Percentiles rank a stretch among this genome's conserved stretches.
Evolutionary conservation across 2,888 invertebrate genomes (phyloP).

Genomic region (Petrophora chlorosata): DNA sequence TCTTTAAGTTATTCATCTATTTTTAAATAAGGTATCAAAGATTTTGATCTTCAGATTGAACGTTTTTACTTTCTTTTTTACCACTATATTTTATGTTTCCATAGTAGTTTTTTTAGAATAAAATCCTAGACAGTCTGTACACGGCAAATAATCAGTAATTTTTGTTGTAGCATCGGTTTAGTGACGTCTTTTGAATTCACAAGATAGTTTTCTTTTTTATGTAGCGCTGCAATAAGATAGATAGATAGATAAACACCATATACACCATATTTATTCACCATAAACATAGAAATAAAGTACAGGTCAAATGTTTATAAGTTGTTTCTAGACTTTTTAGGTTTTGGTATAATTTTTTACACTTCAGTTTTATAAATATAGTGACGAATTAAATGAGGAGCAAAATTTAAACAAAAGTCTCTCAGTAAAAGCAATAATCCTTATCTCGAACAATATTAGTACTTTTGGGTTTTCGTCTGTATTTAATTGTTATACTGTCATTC

Average conservation of each 20-base stretch:
- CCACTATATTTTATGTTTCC: conserved; percentile 35
- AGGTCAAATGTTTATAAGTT: too few species aligned
- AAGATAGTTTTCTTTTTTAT: conserved; percentile 43
- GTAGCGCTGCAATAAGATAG: conserved; percentile 28
- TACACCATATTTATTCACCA: too few species aligned
- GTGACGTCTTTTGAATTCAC: conserved; percentile 33
- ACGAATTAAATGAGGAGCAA: conserved; percentile 1
- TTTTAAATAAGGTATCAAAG: conserved; percentile 38
- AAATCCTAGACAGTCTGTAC: conserved; percentile 36
- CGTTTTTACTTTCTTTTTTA: conserved; percentile 30
- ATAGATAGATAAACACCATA: too few species aligned
- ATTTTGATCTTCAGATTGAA: conserved; percentile 43
- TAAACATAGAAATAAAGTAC: too few species aligned
- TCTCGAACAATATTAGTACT: background rate
- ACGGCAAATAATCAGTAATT: conserved; percentile 37
- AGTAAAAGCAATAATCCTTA: conserved; percentile 2
- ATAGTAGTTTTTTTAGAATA: conserved; percentile 34
- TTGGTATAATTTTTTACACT: conserved; percentile 31
- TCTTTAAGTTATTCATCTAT: conserved; percentile 42
- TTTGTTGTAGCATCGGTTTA: conserved; percentile 37
- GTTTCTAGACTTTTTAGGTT: conserved; percentile 6
- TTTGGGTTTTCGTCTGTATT: too few species aligned
- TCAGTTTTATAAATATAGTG: background rate
- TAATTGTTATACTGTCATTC: too few species aligned
- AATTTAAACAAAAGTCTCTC: conserved; percentile 1